phyloP scores from a whole-genome alignment of 1,140 invertebrate species.

The Sweltsa coloradensis region DNA sequence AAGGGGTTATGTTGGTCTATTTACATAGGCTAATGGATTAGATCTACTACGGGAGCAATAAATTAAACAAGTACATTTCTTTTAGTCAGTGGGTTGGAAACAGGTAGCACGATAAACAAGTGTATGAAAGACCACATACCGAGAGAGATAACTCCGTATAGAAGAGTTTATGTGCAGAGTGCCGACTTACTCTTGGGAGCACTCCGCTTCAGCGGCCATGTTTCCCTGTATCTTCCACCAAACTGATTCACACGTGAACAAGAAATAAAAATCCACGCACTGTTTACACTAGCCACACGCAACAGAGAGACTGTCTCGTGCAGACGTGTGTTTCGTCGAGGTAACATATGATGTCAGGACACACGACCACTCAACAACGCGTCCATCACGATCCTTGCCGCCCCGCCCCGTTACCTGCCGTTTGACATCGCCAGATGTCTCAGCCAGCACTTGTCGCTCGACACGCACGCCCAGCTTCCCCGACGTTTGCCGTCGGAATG shows the following conservation, averaged over 20 bases:
- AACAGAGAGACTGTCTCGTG: too few species aligned
- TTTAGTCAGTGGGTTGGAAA: too few species aligned
- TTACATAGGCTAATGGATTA: too few species aligned
- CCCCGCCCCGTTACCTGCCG: slow-evolving; percentile 21
- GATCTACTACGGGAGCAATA: too few species aligned
- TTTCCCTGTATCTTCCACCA: slow-evolving; percentile 1
- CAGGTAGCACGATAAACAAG: too few species aligned
- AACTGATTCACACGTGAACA: slow-evolving; percentile 8
- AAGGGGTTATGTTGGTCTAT: too few species aligned
- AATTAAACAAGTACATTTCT: too few species aligned
- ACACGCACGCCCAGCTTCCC: not conserved
- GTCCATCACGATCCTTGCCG: slow-evolving; percentile 16
- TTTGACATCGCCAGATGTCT: slow-evolving; percentile 25
- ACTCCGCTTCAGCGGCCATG: slow-evolving; percentile 10
- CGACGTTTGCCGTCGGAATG: slow-evolving; percentile 22
- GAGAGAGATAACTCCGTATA: too few species aligned
- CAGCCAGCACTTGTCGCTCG: slow-evolving; percentile 19
- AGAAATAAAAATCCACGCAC: slow-evolving; percentile 7
- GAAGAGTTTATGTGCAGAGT: too few species aligned
- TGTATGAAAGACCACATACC: too few species aligned
- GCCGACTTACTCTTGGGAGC: slow-evolving; percentile 5
- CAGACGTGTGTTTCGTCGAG: too few species aligned
- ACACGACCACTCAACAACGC: slow-evolving; percentile 19
- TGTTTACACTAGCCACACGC: slow-evolving; percentile 1
- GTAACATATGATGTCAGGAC: slow-evolving; percentile 21